Percentiles rank a stretch among this genome's conserved stretches.
These are phyloP conservation scores for Xestia sexstrigata DNA, from an alignment of 2,888 invertebrate species.

Conservation along the genomic window DNA sequence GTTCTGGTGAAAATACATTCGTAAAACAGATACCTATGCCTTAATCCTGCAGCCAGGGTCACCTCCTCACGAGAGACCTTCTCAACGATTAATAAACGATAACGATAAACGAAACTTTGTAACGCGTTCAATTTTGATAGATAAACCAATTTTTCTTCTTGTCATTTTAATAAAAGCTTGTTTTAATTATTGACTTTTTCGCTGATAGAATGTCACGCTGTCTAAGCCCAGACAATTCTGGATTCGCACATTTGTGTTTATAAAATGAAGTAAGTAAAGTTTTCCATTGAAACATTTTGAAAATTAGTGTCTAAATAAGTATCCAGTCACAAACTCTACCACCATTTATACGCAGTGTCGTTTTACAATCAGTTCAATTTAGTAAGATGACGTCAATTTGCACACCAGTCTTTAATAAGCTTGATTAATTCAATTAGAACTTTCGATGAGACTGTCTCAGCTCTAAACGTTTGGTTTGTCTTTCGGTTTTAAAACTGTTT, in stretches of 20 bases:
- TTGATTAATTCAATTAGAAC: constrained; percentile 37
- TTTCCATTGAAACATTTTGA: neutral
- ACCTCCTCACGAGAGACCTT: no score
- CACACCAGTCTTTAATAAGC: constrained; percentile 13
- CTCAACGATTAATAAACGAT: no score
- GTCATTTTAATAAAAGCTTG: no score
- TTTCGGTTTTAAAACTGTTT: neutral
- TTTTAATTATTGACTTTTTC: neutral
- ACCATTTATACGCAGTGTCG: constrained; percentile 2
- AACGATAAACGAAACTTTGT: no score
- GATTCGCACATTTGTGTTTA: neutral
- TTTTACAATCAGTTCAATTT: constrained; percentile 47
- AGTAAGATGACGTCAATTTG: constrained; percentile 31
- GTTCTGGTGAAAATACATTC: no score
- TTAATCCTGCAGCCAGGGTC: no score
- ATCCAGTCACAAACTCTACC: neutral
- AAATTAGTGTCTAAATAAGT: neutral
- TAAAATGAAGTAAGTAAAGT: no score
- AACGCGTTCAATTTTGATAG: no score
- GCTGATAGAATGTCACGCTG: neutral
- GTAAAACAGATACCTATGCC: no score
- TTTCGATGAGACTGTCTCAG: constrained; percentile 5
- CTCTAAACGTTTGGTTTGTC: neutral
- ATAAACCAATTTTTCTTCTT: no score
- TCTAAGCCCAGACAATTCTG: neutral